Base-by-base conservation (phyloP, 2,797 vertebrate genomes). In the Masticophis lateralis region DNA sequence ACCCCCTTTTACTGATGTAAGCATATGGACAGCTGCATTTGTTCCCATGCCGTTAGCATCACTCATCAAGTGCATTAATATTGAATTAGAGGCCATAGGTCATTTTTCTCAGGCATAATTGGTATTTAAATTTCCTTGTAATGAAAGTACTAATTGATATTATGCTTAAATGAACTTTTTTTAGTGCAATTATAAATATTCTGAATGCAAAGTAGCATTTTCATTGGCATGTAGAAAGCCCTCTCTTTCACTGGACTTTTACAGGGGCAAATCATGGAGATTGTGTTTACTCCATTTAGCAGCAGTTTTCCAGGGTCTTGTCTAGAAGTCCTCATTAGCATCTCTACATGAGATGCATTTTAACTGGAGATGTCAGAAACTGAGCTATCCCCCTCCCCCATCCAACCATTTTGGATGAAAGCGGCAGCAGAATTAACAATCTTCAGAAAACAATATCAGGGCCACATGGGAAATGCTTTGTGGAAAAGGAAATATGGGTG, bases 1-100 rank as follows among this genome's bases (percentile, higher is more conserved):
- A 53, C 10, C 0, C 0, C 55, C 37, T 89, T 95, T 92, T 95
- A 86, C 94, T 95, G 93, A 96, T 95, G 25, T 79, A 91, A 96
- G 95, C 95, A 95, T 94, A 95, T 95, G 94, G 96, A 94, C 90
- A 95, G 94, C 93, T 96, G 92, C 93, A 60, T 93, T 95, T 98
- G 98, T 98, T 98, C 98, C 98, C 98, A 96, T 98, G 97, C 97
- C 97, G 97, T 98, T 98, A 98, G 98, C 98, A 98, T 98, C 98
- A 97, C 98, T 98, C 98, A 98, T 98, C 98, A 98, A 98, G 98
- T 97, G 98, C 98, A 99, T 99, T 98, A 99, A 98, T 98, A 98
- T 97, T 96, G 98, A 97, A 98, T 96, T 98, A 98, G 97, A 98
- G 97, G 97, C 95, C 97, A 97, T 98, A 96, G 96, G 98, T 98